Conservation (phyloP, 2,797 vertebrate species). For the Acipenser oxyrinchus region DNA sequence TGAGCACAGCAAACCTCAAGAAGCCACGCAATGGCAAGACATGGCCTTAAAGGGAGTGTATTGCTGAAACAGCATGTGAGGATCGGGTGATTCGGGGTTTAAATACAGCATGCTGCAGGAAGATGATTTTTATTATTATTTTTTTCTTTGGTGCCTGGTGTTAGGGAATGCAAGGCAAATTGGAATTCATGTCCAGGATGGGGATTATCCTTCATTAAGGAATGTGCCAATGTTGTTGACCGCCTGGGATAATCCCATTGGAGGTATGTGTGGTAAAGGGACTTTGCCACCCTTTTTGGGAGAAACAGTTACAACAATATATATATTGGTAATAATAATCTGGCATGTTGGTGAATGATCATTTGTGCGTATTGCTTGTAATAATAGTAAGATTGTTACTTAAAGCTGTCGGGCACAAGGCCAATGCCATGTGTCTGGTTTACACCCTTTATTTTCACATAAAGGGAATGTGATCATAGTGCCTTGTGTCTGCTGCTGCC, state of each 20-base stretch:
- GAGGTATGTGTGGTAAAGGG: slow-evolving; percentile 28
- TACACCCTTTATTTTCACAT: too few species aligned
- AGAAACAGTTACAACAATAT: slow-evolving; percentile 25
- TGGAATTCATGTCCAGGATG: slow-evolving; percentile 29
- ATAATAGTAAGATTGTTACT: too few species aligned
- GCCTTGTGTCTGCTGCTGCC: too few species aligned
- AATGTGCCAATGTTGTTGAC: slow-evolving; percentile 48
- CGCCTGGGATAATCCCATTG: slow-evolving; percentile 4
- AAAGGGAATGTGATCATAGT: too few species aligned
- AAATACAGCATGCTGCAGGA: not conserved
- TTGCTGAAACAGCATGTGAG: slow-evolving; percentile 37
- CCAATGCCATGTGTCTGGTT: too few species aligned
- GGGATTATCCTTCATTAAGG: slow-evolving; percentile 44
- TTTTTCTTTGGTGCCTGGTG: slow-evolving; percentile 19
- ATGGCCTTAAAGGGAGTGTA: too few species aligned
- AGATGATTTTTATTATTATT: not conserved
- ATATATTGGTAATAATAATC: slow-evolving; percentile 14
- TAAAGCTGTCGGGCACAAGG: too few species aligned
- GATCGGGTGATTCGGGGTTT: slow-evolving; percentile 55
- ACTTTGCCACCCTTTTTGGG: not conserved
- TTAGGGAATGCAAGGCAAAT: slow-evolving; percentile 31
- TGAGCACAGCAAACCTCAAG: slow-evolving; percentile 21
- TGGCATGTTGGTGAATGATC: not conserved
- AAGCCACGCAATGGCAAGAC: slow-evolving; percentile 21
- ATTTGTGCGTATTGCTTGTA: too few species aligned